Evolutionary conservation across 2,797 vertebrate species (phyloP).

Genomic region (Anableps anableps): DNA sequence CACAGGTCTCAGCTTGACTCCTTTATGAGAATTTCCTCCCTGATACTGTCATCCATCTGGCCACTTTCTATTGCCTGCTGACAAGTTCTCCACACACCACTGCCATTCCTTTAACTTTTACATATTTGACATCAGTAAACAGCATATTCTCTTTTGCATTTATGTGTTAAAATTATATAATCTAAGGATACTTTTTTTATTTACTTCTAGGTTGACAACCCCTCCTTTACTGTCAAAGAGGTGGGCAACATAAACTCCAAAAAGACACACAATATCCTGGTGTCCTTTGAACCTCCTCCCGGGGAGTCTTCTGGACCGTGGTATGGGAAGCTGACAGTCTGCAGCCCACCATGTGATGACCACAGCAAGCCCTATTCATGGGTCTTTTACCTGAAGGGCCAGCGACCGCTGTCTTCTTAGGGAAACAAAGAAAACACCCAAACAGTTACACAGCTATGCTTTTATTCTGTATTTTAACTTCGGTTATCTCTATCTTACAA

Average conservation of each 20-base stretch:
- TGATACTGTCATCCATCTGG: neutral
- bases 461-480: neutral
- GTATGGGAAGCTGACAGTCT: conserved; percentile 81
- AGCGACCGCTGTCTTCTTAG: conserved; percentile 45
- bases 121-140: neutral
- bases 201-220: conserved; percentile 79
- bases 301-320: conserved; percentile 56
- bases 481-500: neutral
- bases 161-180: neutral
- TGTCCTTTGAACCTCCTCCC: conserved; percentile 78
- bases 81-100: neutral
- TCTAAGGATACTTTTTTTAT: neutral
- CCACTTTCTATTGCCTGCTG: neutral
- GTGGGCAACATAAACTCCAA: conserved; percentile 76
- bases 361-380: conserved; percentile 73
- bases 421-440: neutral
- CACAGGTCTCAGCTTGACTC: neutral
- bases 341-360: conserved; percentile 69
- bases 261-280: conserved; percentile 74
- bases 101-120: neutral
- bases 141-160: neutral
- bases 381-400: conserved; percentile 87
- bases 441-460: neutral
- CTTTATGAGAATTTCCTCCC: neutral
- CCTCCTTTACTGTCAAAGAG: conserved; percentile 79